Percentiles rank a stretch among this genome's conserved stretches.
These are phyloP conservation scores for Brassicogethes aeneus DNA, from an alignment of 2,888 invertebrate genomes.

Conservation along the genomic window DNA sequence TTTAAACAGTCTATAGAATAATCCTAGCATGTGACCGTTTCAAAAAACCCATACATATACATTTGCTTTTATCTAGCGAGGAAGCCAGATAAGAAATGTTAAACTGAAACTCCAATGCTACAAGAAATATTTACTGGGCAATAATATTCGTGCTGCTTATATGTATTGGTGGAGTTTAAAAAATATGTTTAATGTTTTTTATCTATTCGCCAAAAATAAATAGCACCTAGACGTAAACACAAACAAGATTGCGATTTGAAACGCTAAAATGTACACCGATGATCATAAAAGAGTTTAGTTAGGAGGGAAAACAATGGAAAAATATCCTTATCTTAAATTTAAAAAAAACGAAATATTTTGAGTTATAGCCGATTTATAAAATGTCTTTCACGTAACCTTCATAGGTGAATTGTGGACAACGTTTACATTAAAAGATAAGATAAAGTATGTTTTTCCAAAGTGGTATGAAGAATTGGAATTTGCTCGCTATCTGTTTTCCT, in stretches of 20 bases:
- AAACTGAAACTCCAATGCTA: no score
- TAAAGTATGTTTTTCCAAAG: neutral
- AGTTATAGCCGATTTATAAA: neutral
- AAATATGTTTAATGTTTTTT: constrained; percentile 1
- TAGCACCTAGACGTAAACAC: neutral
- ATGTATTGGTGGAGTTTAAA: no score
- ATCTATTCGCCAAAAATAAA: neutral
- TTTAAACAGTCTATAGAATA: no score
- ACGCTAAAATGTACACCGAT: no score
- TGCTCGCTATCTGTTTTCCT: no score
- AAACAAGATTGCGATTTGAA: neutral
- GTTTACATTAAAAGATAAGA: neutral
- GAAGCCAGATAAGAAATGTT: neutral
- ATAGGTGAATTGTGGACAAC: neutral
- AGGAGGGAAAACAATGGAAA: constrained; percentile 1
- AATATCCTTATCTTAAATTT: no score
- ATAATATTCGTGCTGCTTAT: no score
- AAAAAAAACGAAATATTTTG: no score
- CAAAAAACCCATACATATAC: neutral
- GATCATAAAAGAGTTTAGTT: no score
- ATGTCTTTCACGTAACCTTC: neutral
- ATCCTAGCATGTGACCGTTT: no score
- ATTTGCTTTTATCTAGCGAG: neutral
- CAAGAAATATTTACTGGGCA: no score
- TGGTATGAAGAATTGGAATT: neutral